phyloP scores from a whole-genome alignment of 2,113 vertebrate species.

The Brachionichthys hirsutus region DNA sequence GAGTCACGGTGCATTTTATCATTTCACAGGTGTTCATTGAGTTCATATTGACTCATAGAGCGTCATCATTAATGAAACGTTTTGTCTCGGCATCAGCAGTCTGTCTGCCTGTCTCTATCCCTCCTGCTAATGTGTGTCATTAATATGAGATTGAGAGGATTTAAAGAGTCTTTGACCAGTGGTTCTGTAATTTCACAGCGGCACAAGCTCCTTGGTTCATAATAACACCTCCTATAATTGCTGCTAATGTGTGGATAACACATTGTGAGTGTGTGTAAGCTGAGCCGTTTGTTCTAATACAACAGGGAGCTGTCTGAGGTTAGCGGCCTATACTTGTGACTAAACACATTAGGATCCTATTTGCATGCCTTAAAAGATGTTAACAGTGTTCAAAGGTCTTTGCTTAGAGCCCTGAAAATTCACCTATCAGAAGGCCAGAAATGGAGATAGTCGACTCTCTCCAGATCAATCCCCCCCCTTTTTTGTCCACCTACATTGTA shows the following conservation, averaged over 20 bases:
- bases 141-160: background rate
- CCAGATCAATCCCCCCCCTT: too few relatives aligned
- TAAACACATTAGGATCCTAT: conserved; percentile 12
- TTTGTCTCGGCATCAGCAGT: background rate
- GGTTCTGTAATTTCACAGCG: background rate
- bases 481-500: too few relatives aligned
- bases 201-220: background rate
- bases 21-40: conserved; percentile 47
- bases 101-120: conserved; percentile 1
- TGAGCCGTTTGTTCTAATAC: conserved; percentile 25
- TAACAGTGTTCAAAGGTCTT: background rate
- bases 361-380: conserved; percentile 15
- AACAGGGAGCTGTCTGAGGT: conserved; percentile 13
- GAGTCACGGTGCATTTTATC: conserved; percentile 19
- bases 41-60: conserved; percentile 33
- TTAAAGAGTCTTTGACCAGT: background rate
- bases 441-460: too few relatives aligned
- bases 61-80: conserved; percentile 13
- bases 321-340: conserved; percentile 9
- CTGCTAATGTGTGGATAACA: conserved; percentile 7
- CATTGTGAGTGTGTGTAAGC: background rate
- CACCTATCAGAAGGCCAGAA: too few relatives aligned
- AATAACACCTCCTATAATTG: conserved; percentile 15
- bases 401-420: too few relatives aligned
- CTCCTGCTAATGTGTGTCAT: background rate